Evolutionary conservation across 2,888 invertebrate species (phyloP).

Genomic region (Sisyra nigra): DNA sequence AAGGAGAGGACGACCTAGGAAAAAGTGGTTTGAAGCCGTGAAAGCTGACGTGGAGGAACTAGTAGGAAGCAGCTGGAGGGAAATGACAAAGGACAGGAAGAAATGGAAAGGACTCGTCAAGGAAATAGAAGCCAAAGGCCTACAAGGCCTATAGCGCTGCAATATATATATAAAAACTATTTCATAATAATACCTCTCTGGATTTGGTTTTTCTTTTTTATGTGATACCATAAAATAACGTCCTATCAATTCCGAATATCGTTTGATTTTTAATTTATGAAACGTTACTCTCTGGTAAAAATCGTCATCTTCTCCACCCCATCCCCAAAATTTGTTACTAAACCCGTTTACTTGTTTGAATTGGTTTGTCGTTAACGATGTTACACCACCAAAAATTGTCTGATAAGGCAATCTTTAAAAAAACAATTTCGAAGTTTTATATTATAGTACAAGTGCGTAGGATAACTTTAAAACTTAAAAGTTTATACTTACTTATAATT

Average conservation of each 20-base stretch:
- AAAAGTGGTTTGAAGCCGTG: no score
- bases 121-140: no score
- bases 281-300: slow-evolving; percentile 64
- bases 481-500: slow-evolving; percentile 47
- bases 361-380: slow-evolving; percentile 75
- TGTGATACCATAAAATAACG: slow-evolving; percentile 94
- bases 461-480: neutral
- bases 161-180: no score
- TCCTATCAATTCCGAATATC: slow-evolving; percentile 85
- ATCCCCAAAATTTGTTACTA: slow-evolving; percentile 91
- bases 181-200: slow-evolving; percentile 49
- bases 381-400: slow-evolving; percentile 87
- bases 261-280: slow-evolving; percentile 72
- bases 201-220: slow-evolving; percentile 76
- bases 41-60: no score
- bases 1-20: no score
- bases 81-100: no score
- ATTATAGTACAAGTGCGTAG: no score
- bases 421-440: no score
- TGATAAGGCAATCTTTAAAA: slow-evolving; percentile 68
- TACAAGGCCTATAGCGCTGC: no score
- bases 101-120: no score
- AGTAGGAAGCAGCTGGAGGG: no score
- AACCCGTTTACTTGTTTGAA: slow-evolving; percentile 81
- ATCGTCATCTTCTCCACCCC: slow-evolving; percentile 98